Evolutionary conservation across 1,140 invertebrate genomes (phyloP).

Genomic region (Mamestra configurata): DNA sequence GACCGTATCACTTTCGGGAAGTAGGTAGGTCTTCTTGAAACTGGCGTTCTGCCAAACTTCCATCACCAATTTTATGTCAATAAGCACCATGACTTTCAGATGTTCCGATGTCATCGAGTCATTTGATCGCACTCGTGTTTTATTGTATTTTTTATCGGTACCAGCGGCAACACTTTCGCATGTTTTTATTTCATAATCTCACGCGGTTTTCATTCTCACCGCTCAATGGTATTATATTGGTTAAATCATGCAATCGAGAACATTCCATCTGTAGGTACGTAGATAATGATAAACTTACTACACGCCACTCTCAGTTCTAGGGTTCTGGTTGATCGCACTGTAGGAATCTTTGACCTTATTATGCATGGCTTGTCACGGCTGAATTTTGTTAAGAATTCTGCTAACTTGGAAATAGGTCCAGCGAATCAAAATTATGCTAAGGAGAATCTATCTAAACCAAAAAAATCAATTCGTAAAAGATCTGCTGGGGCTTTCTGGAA

Average conservation of each 20-base stretch:
- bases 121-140: constrained; percentile 22
- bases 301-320: constrained; percentile 1
- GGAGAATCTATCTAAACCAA: too few species aligned
- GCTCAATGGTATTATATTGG: constrained; percentile 11
- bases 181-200: constrained; percentile 12
- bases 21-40: constrained; percentile 27
- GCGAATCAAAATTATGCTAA: neutral
- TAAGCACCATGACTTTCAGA: constrained; percentile 42
- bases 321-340: constrained; percentile 29
- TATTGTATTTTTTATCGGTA: constrained; percentile 14
- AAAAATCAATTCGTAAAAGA: too few species aligned
- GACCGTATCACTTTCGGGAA: constrained; percentile 30
- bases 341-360: constrained; percentile 38
- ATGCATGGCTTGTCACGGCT: constrained; percentile 32
- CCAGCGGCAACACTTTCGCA: neutral
- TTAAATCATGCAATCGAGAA: constrained; percentile 20
- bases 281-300: neutral
- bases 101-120: constrained; percentile 40
- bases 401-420: neutral
- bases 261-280: neutral
- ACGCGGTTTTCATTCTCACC: constrained; percentile 12
- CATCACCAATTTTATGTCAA: constrained; percentile 41
- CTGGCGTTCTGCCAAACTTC: constrained; percentile 34
- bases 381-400: constrained; percentile 8
- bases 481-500: too few species aligned